A percentile compares a stretch with the other conserved stretches of the same genome.
phyloP scores from a whole-genome alignment of 2,888 invertebrate species.

The Cantharis flavilabris region DNA sequence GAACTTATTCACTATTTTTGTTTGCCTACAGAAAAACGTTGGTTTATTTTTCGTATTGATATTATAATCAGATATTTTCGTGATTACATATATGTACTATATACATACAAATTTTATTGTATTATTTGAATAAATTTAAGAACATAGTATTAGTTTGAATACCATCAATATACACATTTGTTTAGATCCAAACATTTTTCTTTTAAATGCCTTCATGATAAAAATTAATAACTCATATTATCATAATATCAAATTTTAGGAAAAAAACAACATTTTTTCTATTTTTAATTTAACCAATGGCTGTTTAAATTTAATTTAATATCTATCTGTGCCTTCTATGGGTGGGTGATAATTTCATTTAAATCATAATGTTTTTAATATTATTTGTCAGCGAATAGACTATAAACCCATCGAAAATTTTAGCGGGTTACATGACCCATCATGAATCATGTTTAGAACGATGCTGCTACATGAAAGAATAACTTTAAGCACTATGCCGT shows the following conservation, averaged over 20 bases:
- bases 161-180: neutral
- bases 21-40: neutral
- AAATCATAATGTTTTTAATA: too few relatives aligned
- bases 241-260: neutral
- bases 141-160: neutral
- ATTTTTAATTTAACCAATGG: neutral
- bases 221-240: too few relatives aligned
- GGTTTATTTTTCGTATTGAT: neutral
- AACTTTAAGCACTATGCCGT: too few relatives aligned
- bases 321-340: too few relatives aligned
- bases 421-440: too few relatives aligned
- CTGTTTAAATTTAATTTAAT: too few relatives aligned
- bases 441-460: too few relatives aligned
- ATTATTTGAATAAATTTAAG: neutral
- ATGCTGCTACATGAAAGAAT: too few relatives aligned
- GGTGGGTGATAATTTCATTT: too few relatives aligned
- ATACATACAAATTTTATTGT: neutral
- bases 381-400: too few relatives aligned
- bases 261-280: neutral
- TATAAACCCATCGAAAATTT: too few relatives aligned
- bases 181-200: neutral
- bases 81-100: neutral
- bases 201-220: neutral
- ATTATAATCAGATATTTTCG: neutral
- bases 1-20: constrained; percentile 4